Evolutionary conservation across 2,797 vertebrate species (phyloP).

Genomic region (Acridotheres tristis): DNA sequence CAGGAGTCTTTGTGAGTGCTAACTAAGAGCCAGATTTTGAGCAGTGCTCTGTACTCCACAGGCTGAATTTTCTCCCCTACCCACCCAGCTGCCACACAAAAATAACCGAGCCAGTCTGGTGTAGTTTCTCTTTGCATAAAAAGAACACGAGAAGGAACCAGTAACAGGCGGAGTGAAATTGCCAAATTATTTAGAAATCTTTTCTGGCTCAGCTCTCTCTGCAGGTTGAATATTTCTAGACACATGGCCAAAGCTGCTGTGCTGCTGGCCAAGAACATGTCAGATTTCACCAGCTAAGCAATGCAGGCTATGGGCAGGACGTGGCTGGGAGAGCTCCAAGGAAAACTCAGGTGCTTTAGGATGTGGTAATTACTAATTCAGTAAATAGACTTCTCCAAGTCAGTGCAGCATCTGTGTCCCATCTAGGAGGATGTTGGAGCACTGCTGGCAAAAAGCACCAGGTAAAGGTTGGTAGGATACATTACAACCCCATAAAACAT

Average conservation of each 20-base stretch:
- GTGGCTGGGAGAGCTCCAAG: constrained; percentile 50
- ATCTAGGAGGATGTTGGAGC: neutral
- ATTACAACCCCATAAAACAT: neutral
- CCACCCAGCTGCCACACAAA: neutral
- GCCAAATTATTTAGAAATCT: constrained; percentile 62
- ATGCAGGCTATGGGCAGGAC: neutral
- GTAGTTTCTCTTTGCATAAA: neutral
- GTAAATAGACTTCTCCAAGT: constrained; percentile 22
- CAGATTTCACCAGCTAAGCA: constrained; percentile 63
- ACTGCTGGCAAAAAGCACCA: neutral
- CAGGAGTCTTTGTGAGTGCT: accelerated
- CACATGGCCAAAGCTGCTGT: neutral
- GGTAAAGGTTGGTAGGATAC: neutral
- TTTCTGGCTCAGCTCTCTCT: constrained; percentile 49
- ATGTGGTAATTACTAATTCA: constrained; percentile 48
- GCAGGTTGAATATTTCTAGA: constrained; percentile 53
- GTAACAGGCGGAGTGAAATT: neutral
- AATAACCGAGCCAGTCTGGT: neutral
- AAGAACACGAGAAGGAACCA: neutral
- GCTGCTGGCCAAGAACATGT: constrained; percentile 58
- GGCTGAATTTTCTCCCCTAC: neutral
- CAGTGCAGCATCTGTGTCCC: constrained; percentile 17
- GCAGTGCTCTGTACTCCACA: neutral
- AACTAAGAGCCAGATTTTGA: neutral
- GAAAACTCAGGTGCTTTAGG: constrained; percentile 65